These are phyloP conservation scores for Sinelater perroti DNA, from an alignment of 2,888 invertebrate genomes.

Conservation along the genomic window DNA sequence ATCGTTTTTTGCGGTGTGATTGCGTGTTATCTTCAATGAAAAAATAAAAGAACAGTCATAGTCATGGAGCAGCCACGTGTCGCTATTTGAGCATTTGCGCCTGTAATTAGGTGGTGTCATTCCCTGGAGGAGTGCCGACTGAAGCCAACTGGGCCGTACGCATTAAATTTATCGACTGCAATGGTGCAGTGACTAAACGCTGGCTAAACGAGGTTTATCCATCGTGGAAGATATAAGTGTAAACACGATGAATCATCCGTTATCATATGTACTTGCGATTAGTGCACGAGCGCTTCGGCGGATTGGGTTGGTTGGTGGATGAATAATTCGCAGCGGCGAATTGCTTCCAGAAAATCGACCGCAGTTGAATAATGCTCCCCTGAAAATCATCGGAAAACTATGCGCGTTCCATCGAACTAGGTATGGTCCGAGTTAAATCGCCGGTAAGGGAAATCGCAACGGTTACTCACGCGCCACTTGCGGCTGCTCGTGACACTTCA, in stretches of 20 bases:
- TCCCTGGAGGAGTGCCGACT: no score
- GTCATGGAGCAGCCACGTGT: no score
- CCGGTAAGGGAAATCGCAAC: neutral
- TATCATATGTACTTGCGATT: slow-evolving; percentile 26
- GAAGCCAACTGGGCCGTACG: no score
- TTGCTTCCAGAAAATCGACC: slow-evolving; percentile 12
- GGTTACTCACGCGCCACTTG: no score
- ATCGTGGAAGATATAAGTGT: slow-evolving; percentile 21
- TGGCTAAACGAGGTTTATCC: slow-evolving; percentile 17
- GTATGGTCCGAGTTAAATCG: slow-evolving; percentile 4
- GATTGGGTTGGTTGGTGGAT: neutral
- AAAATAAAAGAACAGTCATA: no score
- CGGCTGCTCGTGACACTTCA: no score
- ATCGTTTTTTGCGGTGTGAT: no score
- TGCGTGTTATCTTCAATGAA: no score
- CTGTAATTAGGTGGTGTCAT: no score
- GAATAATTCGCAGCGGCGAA: slow-evolving; percentile 14
- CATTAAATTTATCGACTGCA: no score
- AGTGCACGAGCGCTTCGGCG: slow-evolving; percentile 7
- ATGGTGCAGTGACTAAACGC: slow-evolving; percentile 15
- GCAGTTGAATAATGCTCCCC: slow-evolving; percentile 13
- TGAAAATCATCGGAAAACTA: slow-evolving; percentile 15
- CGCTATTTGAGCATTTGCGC: no score
- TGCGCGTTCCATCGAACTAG: neutral
- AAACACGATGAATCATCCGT: slow-evolving; percentile 32